Evolutionary conservation across 2,888 invertebrate genomes (phyloP).

Genomic region (Nomada ruficornis): DNA sequence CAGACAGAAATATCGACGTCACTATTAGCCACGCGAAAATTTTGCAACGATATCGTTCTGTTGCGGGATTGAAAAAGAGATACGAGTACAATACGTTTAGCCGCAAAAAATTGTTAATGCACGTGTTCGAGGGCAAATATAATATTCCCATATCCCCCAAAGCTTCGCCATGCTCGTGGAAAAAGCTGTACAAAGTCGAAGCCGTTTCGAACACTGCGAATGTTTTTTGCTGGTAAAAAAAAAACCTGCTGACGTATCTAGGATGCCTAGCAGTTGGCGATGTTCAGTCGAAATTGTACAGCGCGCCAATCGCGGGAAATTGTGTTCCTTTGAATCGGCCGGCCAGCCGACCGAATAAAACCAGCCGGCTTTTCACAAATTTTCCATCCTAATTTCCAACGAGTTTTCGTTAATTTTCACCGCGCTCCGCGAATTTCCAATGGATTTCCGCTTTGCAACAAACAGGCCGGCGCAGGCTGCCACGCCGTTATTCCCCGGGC

Average conservation of each 20-base stretch:
- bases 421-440: conserved; percentile 5
- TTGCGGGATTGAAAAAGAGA: too few species aligned
- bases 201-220: not conserved
- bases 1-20: not conserved
- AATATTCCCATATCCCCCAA: not conserved
- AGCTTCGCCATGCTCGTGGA: not conserved
- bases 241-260: not conserved
- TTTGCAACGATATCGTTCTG: too few species aligned
- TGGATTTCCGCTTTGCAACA: not conserved
- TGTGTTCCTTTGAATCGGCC: conserved; percentile 13
- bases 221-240: not conserved
- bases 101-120: not conserved
- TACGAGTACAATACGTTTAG: not conserved
- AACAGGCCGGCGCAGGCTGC: not conserved
- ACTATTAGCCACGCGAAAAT: conserved; percentile 7
- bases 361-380: not conserved
- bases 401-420: conserved; percentile 23
- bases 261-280: not conserved
- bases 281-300: not conserved
- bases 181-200: not conserved
- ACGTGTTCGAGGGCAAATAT: not conserved
- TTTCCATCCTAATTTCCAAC: not conserved
- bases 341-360: not conserved
- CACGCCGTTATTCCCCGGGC: not conserved
- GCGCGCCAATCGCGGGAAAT: not conserved